Evolutionary conservation across 1,140 invertebrate species (phyloP).

Genomic region (Ceratoteleas bidentatus): DNA sequence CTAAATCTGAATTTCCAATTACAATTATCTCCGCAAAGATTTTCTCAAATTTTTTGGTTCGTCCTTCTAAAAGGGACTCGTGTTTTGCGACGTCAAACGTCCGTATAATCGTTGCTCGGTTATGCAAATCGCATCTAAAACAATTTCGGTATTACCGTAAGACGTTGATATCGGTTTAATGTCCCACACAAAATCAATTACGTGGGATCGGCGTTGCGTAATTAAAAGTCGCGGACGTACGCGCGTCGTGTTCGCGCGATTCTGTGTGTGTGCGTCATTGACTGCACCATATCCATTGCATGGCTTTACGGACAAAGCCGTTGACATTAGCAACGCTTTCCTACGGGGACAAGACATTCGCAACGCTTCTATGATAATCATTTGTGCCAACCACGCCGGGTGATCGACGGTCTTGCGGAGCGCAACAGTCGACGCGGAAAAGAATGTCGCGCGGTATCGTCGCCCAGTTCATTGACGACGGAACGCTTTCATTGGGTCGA

Average conservation of each 20-base stretch:
- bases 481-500: slow-evolving; percentile 43
- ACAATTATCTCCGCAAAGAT: too few relatives aligned
- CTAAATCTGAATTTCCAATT: too few relatives aligned
- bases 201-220: slow-evolving; percentile 62
- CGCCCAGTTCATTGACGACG: slow-evolving; percentile 28
- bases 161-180: slow-evolving; percentile 76
- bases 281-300: slow-evolving; percentile 14
- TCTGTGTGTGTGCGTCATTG: too few relatives aligned
- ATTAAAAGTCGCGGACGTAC: slow-evolving; percentile 33
- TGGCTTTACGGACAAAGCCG: slow-evolving; percentile 35
- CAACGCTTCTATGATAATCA: slow-evolving; percentile 65
- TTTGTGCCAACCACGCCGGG: slow-evolving; percentile 52
- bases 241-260: too few relatives aligned
- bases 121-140: slow-evolving; percentile 36
- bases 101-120: slow-evolving; percentile 21
- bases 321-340: slow-evolving; percentile 62
- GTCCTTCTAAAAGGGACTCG: background rate
- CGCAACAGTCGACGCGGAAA: slow-evolving; percentile 31
- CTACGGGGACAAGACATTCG: slow-evolving; percentile 58
- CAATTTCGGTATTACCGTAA: slow-evolving; percentile 57
- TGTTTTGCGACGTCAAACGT: slow-evolving; percentile 35
- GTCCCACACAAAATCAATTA: slow-evolving; percentile 58
- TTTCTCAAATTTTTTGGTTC: too few relatives aligned
- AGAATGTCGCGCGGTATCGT: slow-evolving; percentile 38
- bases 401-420: slow-evolving; percentile 52